phyloP scores from a whole-genome alignment of 2,797 vertebrate species.

The Periparus ater region DNA sequence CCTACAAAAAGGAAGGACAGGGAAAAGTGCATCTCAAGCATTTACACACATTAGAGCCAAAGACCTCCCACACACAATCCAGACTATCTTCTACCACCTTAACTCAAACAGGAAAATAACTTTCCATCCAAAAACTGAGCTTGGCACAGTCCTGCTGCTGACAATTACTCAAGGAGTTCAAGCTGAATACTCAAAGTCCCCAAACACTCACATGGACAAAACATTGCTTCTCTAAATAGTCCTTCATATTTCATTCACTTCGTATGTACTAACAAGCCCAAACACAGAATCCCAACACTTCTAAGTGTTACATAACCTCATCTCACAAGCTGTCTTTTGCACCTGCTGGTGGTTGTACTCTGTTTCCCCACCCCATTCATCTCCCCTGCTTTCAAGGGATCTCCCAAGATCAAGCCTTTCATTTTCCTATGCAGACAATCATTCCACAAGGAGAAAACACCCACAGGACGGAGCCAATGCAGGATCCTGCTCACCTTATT shows the following conservation, averaged over 20 bases:
- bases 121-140: not conserved
- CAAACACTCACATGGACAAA: rapidly evolving
- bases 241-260: not conserved
- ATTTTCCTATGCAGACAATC: not conserved
- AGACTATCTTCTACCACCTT: not conserved
- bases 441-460: not conserved
- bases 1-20: constrained; percentile 16
- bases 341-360: rapidly evolving
- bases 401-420: not conserved
- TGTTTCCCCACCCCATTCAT: not conserved
- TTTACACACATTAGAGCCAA: rapidly evolving
- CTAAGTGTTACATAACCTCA: too few species aligned
- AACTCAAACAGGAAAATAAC: not conserved
- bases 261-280: rapidly evolving
- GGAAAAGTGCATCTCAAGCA: not conserved
- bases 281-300: rapidly evolving
- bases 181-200: not conserved
- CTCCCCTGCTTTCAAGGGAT: not conserved
- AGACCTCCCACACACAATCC: rapidly evolving
- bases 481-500: constrained; percentile 74
- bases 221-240: not conserved
- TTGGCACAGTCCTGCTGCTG: not conserved
- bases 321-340: not conserved
- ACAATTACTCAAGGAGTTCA: not conserved
- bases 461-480: rapidly evolving